Evolutionary conservation across 1,140 invertebrate species (phyloP).

Genomic region (Magallana ariakensis): DNA sequence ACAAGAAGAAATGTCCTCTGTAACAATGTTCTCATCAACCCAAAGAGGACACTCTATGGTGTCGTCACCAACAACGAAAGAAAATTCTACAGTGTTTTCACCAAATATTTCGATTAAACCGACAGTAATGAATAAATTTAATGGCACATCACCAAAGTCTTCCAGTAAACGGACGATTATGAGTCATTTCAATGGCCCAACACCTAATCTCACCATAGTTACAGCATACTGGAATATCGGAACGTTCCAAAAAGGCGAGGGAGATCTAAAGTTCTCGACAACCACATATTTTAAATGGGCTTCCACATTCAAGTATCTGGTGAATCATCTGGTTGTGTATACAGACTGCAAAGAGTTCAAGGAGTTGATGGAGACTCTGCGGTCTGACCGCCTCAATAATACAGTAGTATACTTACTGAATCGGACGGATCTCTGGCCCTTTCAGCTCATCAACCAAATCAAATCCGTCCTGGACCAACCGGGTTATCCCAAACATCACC

Average conservation of each 20-base stretch:
- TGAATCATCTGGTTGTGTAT: conserved; percentile 45
- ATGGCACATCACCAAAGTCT: too few relatives aligned
- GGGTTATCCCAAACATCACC: conserved; percentile 66
- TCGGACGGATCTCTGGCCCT: conserved; percentile 59
- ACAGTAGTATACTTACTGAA: conserved; percentile 60
- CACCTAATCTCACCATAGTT: conserved; percentile 39
- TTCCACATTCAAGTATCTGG: conserved; percentile 24
- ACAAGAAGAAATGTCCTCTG: too few relatives aligned
- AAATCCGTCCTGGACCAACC: conserved; percentile 57
- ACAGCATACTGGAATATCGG: conserved; percentile 46
- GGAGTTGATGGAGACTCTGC: neutral
- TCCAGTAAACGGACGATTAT: neutral
- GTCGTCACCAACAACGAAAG: too few relatives aligned
- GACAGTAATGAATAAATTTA: too few relatives aligned
- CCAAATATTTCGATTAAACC: too few relatives aligned
- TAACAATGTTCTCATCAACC: too few relatives aligned
- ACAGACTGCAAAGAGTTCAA: conserved; percentile 44
- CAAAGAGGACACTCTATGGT: too few relatives aligned
- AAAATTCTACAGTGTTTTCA: too few relatives aligned
- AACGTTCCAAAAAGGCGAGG: conserved; percentile 39
- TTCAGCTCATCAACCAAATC: conserved; percentile 60
- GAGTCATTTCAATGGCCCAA: neutral
- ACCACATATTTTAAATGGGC: conserved; percentile 39
- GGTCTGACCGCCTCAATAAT: neutral
- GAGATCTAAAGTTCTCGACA: neutral